Evolutionary conservation across 1,140 invertebrate genomes (phyloP).

Genomic region (Arion vulgaris): DNA sequence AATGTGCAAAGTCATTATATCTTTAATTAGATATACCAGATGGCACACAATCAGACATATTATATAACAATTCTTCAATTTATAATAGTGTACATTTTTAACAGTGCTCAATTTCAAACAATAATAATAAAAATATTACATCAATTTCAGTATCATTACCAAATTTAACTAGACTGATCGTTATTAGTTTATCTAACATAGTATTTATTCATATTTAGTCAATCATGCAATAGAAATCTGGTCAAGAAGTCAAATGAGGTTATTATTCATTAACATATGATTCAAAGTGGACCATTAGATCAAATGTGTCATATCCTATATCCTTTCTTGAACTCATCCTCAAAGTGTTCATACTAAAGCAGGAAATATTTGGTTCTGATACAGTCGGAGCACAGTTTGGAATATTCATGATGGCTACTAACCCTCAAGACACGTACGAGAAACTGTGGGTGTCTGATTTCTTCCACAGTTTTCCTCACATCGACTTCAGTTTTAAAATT

Average conservation of each 20-base stretch:
- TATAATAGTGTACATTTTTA: too few species aligned
- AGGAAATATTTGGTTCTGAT: background rate
- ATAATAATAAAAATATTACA: too few species aligned
- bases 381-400: background rate
- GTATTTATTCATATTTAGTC: too few species aligned
- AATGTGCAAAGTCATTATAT: background rate
- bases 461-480: slow-evolving; percentile 24
- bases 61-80: too few species aligned
- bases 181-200: too few species aligned
- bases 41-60: background rate
- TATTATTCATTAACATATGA: background rate
- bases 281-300: background rate
- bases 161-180: too few species aligned
- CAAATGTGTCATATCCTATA: background rate
- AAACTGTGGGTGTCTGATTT: slow-evolving; percentile 14
- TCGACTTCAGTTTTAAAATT: slow-evolving; percentile 6
- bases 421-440: background rate
- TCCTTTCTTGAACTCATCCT: background rate
- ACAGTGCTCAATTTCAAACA: too few species aligned
- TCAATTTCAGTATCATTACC: too few species aligned
- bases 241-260: background rate
- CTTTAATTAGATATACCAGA: background rate
- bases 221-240: background rate
- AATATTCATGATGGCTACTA: slow-evolving; percentile 2
- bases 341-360: background rate